phyloP scores from a whole-genome alignment of 2,113 vertebrate species.

The Todiramphus chloris region DNA sequence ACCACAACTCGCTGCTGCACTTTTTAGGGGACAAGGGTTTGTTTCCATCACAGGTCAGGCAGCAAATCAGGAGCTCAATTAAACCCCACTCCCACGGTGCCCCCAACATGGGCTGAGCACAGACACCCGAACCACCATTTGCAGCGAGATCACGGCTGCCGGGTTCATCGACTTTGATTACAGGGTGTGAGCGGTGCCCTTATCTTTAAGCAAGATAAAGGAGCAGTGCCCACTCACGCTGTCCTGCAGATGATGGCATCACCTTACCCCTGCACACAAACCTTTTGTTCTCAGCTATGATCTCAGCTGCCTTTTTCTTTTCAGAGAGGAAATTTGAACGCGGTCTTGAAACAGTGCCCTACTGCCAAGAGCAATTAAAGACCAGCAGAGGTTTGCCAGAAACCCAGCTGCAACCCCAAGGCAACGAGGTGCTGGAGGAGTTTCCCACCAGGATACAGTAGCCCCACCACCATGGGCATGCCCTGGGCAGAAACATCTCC shows the following conservation, averaged over 20 bases:
- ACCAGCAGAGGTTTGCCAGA: too few species aligned
- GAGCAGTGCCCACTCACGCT: fast-evolving
- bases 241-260: not conserved
- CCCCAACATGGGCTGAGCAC: not conserved
- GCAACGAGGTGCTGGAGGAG: fast-evolving
- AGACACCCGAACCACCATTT: too few species aligned
- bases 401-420: not conserved
- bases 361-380: not conserved
- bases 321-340: not conserved
- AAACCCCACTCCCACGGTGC: not conserved
- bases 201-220: not conserved
- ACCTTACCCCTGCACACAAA: fast-evolving
- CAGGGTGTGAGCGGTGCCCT: fast-evolving
- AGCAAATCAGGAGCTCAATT: not conserved
- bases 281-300: not conserved
- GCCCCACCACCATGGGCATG: not conserved
- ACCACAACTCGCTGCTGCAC: fast-evolving
- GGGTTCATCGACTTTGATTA: not conserved
- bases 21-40: not conserved
- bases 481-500: not conserved
- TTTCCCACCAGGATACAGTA: fast-evolving
- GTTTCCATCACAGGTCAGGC: not conserved
- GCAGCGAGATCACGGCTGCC: too few species aligned
- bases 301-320: not conserved
- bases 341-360: not conserved